Evolutionary conservation across 2,113 vertebrate species (phyloP).

Genomic region (Gopherus flavomarginatus): DNA sequence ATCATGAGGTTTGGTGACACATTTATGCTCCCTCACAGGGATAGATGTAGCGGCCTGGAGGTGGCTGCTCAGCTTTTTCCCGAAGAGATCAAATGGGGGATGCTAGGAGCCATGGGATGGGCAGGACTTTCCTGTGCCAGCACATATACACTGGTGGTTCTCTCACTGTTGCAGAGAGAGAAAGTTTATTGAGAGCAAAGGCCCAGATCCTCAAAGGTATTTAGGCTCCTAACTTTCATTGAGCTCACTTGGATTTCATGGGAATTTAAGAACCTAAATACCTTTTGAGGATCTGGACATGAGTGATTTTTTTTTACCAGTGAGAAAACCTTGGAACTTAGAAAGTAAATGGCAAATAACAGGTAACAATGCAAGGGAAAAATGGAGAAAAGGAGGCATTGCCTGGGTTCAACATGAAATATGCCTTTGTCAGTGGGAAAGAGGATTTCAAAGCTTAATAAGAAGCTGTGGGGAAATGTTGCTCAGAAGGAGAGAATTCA

Average conservation of each 20-base stretch:
- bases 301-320: too few species aligned
- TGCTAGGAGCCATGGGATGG: neutral
- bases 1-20: neutral
- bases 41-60: neutral
- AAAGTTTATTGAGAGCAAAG: too few species aligned
- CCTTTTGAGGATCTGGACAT: too few species aligned
- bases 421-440: neutral
- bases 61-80: neutral
- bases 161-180: neutral
- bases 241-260: too few species aligned
- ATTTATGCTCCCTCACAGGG: rapidly evolving
- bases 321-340: neutral
- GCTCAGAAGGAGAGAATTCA: neutral
- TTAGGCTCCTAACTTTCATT: too few species aligned
- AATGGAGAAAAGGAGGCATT: neutral
- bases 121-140: neutral
- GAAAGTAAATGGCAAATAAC: neutral
- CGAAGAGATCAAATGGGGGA: rapidly evolving
- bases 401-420: neutral
- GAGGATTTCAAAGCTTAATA: neutral
- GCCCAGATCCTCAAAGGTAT: too few species aligned
- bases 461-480: neutral
- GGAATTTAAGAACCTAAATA: too few species aligned
- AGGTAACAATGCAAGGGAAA: neutral
- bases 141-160: neutral